Percentiles rank a stretch among this genome's conserved stretches.
Conservation (phyloP, 2,888 invertebrate species). For the Sminthurinus aureus region DNA sequence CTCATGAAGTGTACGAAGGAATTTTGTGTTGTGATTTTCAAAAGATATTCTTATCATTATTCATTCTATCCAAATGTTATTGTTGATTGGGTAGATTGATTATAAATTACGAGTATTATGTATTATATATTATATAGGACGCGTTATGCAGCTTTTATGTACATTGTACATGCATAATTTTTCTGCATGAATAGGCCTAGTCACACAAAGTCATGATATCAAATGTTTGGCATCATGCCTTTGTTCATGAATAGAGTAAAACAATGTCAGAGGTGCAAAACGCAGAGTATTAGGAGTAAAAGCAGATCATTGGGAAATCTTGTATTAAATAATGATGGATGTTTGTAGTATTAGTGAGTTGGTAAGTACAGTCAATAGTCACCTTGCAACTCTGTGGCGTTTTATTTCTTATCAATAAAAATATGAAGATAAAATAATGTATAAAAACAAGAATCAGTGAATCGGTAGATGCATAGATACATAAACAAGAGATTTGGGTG, state of each 20-base stretch:
- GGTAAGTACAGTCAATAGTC: not conserved
- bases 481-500: not conserved
- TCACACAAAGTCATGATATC: not conserved
- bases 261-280: not conserved
- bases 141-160: too few species aligned
- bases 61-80: too few species aligned
- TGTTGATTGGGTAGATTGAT: too few species aligned
- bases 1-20: too few species aligned
- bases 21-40: too few species aligned
- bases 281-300: not conserved
- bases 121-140: too few species aligned
- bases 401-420: not conserved
- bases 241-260: not conserved
- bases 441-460: not conserved
- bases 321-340: not conserved
- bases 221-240: not conserved
- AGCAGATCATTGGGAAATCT: not conserved
- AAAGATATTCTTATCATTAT: too few species aligned
- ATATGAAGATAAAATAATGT: not conserved
- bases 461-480: not conserved
- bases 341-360: not conserved
- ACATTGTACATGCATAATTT: too few species aligned
- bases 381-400: not conserved
- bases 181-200: too few species aligned
- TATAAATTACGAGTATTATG: too few species aligned